Conservation (phyloP, 1,140 invertebrate species). For the Neodiprion lecontei region DNA sequence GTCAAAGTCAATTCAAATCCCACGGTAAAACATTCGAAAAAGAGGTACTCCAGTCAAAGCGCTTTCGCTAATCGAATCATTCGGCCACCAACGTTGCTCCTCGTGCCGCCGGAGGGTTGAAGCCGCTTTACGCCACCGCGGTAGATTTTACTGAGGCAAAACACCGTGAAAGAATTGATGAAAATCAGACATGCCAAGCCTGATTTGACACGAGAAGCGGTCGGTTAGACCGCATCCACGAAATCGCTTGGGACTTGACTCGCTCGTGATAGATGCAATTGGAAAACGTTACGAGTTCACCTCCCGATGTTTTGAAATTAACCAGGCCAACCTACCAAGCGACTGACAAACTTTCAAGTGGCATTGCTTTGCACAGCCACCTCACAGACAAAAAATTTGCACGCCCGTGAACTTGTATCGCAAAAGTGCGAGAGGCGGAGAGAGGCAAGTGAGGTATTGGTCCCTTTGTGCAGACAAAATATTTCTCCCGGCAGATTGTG, state of each 20-base stretch:
- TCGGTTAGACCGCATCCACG: not conserved
- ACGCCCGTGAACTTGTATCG: too few species aligned
- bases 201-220: not conserved
- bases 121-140: not conserved
- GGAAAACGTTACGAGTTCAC: too few species aligned
- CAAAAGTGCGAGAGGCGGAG: too few species aligned
- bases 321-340: too few species aligned
- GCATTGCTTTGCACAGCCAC: too few species aligned
- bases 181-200: not conserved
- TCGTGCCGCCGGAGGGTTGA: not conserved
- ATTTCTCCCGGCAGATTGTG: not conserved
- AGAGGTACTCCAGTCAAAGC: not conserved
- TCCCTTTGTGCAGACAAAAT: not conserved
- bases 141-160: not conserved
- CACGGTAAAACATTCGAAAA: conserved; percentile 5
- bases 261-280: not conserved
- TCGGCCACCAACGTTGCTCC: not conserved
- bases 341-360: too few species aligned
- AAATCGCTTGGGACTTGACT: not conserved
- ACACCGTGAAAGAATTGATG: not conserved
- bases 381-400: not conserved
- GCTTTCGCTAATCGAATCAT: conserved; percentile 1
- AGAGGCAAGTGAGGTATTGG: not conserved
- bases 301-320: too few species aligned
- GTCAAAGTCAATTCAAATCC: conserved; percentile 4